A percentile compares a stretch with the other conserved stretches of the same genome.
Conservation (phyloP, 2,888 invertebrate species). For the Hymenopus coronatus region DNA sequence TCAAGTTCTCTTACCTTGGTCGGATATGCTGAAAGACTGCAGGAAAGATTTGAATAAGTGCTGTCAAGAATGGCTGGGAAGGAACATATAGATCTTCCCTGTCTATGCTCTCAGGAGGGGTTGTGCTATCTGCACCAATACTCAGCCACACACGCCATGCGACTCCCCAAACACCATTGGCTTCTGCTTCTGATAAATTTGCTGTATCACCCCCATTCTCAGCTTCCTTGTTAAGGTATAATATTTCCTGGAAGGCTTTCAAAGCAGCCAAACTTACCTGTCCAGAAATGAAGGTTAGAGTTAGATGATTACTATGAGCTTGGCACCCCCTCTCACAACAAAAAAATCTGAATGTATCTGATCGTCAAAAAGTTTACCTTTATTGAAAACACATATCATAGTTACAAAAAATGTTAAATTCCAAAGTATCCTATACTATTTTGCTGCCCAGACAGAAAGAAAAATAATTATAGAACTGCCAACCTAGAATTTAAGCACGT, state of each 20-base stretch:
- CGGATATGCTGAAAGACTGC: slow-evolving; percentile 88
- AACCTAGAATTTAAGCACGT: too few relatives aligned
- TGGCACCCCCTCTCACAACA: too few relatives aligned
- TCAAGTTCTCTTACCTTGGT: slow-evolving; percentile 54
- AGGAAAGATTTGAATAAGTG: slow-evolving; percentile 93
- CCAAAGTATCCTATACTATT: too few relatives aligned
- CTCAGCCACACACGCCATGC: slow-evolving; percentile 87
- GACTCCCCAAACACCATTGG: slow-evolving; percentile 69
- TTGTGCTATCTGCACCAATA: slow-evolving; percentile 77
- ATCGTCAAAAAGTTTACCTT: too few relatives aligned
- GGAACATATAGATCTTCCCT: slow-evolving; percentile 72
- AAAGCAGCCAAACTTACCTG: slow-evolving; percentile 89
- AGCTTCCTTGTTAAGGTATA: slow-evolving; percentile 62
- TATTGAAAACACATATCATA: too few relatives aligned
- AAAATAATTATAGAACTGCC: too few relatives aligned
- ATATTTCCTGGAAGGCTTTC: slow-evolving; percentile 95
- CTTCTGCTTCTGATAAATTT: slow-evolving; percentile 40
- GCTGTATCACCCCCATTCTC: slow-evolving; percentile 38
- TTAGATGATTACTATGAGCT: too few relatives aligned
- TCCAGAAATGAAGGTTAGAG: neutral
- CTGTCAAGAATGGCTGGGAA: slow-evolving; percentile 89
- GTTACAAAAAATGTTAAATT: too few relatives aligned
- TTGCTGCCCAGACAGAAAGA: too few relatives aligned
- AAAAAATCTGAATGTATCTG: too few relatives aligned
- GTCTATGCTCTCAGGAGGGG: slow-evolving; percentile 51